Base-by-base conservation (phyloP, 2,113 vertebrate species). In the Sylvia atricapilla region DNA sequence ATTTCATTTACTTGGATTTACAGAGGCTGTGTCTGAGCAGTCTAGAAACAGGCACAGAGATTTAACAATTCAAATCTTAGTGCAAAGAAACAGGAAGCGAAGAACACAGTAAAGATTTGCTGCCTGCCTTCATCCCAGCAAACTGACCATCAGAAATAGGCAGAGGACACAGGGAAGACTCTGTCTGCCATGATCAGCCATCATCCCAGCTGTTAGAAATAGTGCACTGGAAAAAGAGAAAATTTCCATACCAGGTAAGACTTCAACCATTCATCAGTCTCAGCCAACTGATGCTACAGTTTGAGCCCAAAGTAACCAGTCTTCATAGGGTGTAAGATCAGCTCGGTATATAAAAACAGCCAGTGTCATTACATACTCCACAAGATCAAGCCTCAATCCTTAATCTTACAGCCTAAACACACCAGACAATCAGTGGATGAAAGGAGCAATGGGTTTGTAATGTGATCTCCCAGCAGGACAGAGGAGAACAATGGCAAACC, bases 1-100 rank as follows among this genome's bases (percentile, higher is more conserved):
- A 86, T 77, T 69, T 80, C 33, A 90, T 93, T 91, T 94, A 15
- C 43, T 93, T 75, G 44, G 75, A 95, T 93, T 94, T 96, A 88
- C 72, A 68, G 91, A 77, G 3, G 5, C n/a, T 60, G 20, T 28
- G 43, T 58, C 66, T 73, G 62, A 82, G 46, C 49, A 87, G 46
- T 5, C 58, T 90, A 59, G 43, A 63, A 87, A 84, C 2, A 0
- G 19, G 5, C 20, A 30, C 5, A 50, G 5, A n/a, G 31, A 13
- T 37, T 73, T 25, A 7, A 2, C 41, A 53, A 24, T 1, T 1
- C 39, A 72, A 53, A 7, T 53, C 35, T 43, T 14, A 46, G 37
- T 1, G 5, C 64, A 63, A 69, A 76, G 22, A 60, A 76, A 33
- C 0, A 0, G 8, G 55, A 37, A 24, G 31, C 30, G 67, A 62